Evolutionary conservation across 2,888 invertebrate species (phyloP), one percentile per base, ranked within the genome.

Genomic region (Seira ritae): DNA sequence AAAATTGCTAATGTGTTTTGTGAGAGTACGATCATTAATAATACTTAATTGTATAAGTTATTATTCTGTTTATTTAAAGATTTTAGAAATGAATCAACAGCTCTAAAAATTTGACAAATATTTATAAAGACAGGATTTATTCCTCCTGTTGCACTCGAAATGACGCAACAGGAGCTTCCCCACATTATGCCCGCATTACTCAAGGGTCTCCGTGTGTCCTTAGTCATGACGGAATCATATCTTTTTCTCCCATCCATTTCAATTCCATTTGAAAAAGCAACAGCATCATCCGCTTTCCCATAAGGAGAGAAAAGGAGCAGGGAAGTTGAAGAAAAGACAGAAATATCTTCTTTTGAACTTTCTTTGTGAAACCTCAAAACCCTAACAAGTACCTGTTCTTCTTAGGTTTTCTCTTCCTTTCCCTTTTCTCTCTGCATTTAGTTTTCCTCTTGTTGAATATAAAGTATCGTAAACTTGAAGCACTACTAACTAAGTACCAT

Each of bases 271-370:
- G 66, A 55, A 31, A 31, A 69, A 80, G 80, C 73, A 80, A 80
- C 80, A 80, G 80, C 46, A 66, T 74, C 23, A 46, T 24, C 60
- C 42, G 2, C 31, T 8, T 60, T 62, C 17, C 8, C 37, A 20
- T 24, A 8, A 17, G 55, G 74, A 23, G 60, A 65, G 60, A 42
- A 67, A 68, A 72, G 50, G 69, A 68, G 67, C 31, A 66, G 74
- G 31, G 70, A 79, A 79, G 71, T 71, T 79, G 50, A 74, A 68
- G 22, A 76, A 68, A 76, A 69, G 80, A 80, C 80, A 80, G 80
- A 74, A 73, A 74, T 79, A 79, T 74, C 74, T 74, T 62, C 80
- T 74, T 80, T 80, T 80, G 80, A 80, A 80, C 80, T 80, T 80
- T 80, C 79, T 76, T 37, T 67, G 72, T 67, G 62, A 80, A 80